Conservation (phyloP, 2,113 vertebrate species). For the human region DNA sequence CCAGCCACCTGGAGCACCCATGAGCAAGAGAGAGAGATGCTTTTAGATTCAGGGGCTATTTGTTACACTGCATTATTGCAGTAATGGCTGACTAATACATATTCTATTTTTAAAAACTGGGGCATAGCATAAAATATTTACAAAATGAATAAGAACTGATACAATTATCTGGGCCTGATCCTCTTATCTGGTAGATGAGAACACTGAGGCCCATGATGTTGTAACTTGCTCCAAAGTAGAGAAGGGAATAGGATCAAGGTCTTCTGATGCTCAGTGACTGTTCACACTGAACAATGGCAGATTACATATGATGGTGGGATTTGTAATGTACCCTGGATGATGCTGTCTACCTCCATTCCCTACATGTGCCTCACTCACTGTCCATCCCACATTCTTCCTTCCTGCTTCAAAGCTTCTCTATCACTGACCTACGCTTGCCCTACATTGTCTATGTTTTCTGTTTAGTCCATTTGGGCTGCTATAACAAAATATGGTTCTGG, state of each 20-base stretch:
- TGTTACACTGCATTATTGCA: neutral
- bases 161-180: neutral
- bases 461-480: neutral
- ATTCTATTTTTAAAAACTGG: neutral
- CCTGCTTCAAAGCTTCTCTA: neutral
- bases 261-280: neutral
- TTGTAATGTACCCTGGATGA: neutral
- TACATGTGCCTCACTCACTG: rapidly evolving
- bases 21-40: neutral
- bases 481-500: neutral
- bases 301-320: no score
- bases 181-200: neutral
- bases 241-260: neutral
- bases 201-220: rapidly evolving
- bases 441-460: neutral
- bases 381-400: neutral
- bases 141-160: neutral
- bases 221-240: neutral
- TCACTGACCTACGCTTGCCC: neutral
- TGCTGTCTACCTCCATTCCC: rapidly evolving
- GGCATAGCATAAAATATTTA: neutral
- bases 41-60: neutral
- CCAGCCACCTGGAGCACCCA: neutral
- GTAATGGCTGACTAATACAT: neutral
- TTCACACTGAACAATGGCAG: neutral